Conservation (phyloP, 1,140 invertebrate species). For the Zaprionus nigranus region DNA sequence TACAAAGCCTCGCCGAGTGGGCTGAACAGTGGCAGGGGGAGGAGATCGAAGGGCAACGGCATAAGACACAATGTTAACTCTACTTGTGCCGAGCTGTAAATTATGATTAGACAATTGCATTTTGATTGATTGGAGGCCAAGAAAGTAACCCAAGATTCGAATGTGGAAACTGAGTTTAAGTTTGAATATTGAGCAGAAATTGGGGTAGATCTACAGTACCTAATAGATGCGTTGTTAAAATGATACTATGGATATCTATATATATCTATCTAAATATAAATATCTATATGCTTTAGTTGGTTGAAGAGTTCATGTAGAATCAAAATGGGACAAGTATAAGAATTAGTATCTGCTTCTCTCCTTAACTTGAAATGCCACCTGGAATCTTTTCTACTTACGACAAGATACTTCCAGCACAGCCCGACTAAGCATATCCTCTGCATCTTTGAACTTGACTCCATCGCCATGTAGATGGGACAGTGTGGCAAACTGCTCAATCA, state of each 20-base stretch:
- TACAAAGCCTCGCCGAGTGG: background rate
- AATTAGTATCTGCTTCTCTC: too few species aligned
- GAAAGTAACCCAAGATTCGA: background rate
- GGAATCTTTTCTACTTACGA: slow-evolving; percentile 55
- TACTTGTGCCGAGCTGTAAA: slow-evolving; percentile 14
- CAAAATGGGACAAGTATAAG: background rate
- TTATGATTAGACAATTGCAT: slow-evolving; percentile 29
- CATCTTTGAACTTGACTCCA: slow-evolving; percentile 61
- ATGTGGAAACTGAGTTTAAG: background rate
- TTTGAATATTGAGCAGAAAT: background rate
- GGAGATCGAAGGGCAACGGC: background rate
- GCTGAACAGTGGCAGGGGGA: background rate
- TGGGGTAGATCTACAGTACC: too few species aligned
- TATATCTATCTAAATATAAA: too few species aligned
- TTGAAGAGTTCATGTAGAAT: background rate
- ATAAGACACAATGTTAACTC: background rate
- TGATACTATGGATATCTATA: background rate
- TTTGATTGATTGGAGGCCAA: slow-evolving; percentile 13
- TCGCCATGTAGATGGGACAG: slow-evolving; percentile 50
- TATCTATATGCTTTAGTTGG: background rate
- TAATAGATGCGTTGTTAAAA: too few species aligned
- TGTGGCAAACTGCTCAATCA: slow-evolving; percentile 59
- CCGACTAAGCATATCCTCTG: slow-evolving; percentile 75
- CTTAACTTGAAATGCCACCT: too few species aligned
- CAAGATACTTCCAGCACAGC: slow-evolving; percentile 79